Evolutionary conservation across 2,888 invertebrate genomes (phyloP).

Genomic region (Entomobrya multifasciata): DNA sequence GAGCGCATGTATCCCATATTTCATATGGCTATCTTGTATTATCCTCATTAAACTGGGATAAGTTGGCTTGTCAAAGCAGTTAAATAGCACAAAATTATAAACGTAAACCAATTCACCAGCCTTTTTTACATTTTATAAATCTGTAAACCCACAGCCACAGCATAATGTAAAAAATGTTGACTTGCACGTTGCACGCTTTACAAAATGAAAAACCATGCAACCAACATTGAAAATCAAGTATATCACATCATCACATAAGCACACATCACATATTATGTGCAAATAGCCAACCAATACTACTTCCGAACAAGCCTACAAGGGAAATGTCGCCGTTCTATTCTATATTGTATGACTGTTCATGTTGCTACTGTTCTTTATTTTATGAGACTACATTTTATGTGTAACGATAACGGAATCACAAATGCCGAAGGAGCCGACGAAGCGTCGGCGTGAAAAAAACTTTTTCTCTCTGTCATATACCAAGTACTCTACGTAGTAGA

Average conservation of each 20-base stretch:
- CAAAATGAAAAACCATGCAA: not conserved
- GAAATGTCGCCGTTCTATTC: not conserved
- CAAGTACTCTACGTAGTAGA: too few species aligned
- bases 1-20: not conserved
- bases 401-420: not conserved
- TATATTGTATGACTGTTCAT: not conserved
- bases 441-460: slow-evolving; percentile 43
- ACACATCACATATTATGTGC: not conserved
- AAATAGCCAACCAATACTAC: not conserved
- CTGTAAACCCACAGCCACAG: not conserved
- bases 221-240: not conserved
- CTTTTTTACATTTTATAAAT: not conserved
- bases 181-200: not conserved
- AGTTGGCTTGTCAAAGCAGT: not conserved
- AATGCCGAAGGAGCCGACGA: slow-evolving; percentile 5
- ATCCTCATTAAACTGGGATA: not conserved
- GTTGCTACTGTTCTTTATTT: not conserved
- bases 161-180: slow-evolving; percentile 28
- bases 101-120: not conserved
- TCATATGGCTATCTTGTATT: not conserved
- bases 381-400: not conserved
- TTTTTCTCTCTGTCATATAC: not conserved
- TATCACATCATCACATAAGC: too few species aligned
- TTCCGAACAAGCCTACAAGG: not conserved
- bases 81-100: not conserved